Evolutionary conservation across 35 echinoderm and acorn worm genomes (phyloP).

Genomic region (Amphiura filiformis): DNA sequence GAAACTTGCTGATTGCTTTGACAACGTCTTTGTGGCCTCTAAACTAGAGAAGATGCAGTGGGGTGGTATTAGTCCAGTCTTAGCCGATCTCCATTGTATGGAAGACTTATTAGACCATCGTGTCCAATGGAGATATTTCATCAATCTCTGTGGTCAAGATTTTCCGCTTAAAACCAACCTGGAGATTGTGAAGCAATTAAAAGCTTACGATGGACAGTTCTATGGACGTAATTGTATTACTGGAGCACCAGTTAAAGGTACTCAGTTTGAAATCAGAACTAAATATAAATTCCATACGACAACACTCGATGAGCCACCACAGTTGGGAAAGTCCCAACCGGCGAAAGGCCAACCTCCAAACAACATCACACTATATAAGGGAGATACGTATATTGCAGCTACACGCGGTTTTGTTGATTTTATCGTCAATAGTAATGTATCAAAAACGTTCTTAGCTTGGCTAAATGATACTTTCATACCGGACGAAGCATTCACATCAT

Average conservation of each 20-base stretch:
- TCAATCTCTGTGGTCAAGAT: conserved; percentile 75
- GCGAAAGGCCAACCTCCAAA: conserved; percentile 39
- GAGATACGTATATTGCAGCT: conserved; percentile 48
- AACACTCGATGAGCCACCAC: not conserved
- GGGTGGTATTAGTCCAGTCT: conserved; percentile 31
- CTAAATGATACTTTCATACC: conserved; percentile 60
- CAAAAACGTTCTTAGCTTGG: conserved; percentile 11
- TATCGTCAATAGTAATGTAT: not conserved
- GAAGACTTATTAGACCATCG: conserved; percentile 35
- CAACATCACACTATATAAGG: conserved; percentile 47
- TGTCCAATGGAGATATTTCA: conserved; percentile 58
- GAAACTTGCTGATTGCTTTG: conserved; percentile 41
- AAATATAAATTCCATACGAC: not conserved
- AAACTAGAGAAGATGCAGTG: conserved; percentile 45
- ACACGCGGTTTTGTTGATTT: conserved; percentile 56
- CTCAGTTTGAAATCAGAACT: not conserved
- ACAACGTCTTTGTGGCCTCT: conserved; percentile 60
- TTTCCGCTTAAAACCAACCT: conserved; percentile 80
- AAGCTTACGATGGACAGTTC: conserved; percentile 32
- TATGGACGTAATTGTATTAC: conserved; percentile 26
- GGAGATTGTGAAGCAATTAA: conserved; percentile 55
- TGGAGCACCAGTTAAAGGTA: conserved; percentile 2
- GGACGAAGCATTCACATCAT: conserved; percentile 53
- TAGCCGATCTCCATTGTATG: conserved; percentile 67
- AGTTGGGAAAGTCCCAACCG: not conserved